Base-by-base conservation (phyloP, 2,888 invertebrate species). In the Pherbina coryleti region DNA sequence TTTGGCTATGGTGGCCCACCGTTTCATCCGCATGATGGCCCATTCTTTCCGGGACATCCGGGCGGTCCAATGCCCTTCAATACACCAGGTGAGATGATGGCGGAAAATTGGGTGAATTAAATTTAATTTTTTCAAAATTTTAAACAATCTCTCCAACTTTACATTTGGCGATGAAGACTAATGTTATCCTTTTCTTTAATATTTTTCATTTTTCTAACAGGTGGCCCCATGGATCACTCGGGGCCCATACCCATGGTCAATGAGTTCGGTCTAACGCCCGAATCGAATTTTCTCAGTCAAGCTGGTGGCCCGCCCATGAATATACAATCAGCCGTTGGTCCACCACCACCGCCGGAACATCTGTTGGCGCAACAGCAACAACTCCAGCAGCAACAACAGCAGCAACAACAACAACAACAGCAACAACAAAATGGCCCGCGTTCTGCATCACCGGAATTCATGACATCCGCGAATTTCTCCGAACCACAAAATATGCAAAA, bases 1-100 rank as follows among this genome's bases (percentile, higher is more conserved):
- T 97, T 96, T 90, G 95, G 95, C 67, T 96, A 96, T 91, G 95
- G 93, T 22, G 93, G 94, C 85, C 95, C 95, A 82, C 95, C 95
- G 82, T 95, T 95, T 90, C 96, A 96, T 91, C 93, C 93, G 83
- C 96, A 96, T 91, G 97, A 96, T 86, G 93, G 93, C 53, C 94
- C 94, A 62, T 97, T 96, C 91, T 97, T 96, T 90, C 93, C 93
- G 72, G 93, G 93, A 69, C 94, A 94, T 90, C 95, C 95, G 75
- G 93, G 93, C 82, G 92, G 92, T 81, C 95, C 95, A 71, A 93
- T 94, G 92, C 93, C 93, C 81, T 95, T 95, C 86, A 93, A 93
- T 86, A 93, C 94, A 90, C 94, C 93, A 92, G 94, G 95, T 95
- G 91, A 73, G 55, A 31, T 53, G n/a, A 55, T 22, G 28, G 62